These are phyloP conservation scores for Remorina albescens DNA, from an alignment of 2,797 vertebrate genomes.

Conservation along the genomic window DNA sequence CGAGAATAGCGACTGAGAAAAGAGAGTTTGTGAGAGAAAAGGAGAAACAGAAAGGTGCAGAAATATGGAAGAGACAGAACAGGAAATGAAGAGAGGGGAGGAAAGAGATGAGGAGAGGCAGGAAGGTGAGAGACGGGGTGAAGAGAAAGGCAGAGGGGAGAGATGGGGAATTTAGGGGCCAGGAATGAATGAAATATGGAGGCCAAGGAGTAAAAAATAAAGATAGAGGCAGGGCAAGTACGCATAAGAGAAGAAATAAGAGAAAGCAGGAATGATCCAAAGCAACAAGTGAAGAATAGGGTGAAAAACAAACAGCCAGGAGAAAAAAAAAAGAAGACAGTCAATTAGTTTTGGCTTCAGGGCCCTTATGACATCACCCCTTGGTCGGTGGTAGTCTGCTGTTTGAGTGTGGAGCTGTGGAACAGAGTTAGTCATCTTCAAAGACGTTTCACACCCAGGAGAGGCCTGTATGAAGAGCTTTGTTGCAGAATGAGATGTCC, in stretches of 20 bases:
- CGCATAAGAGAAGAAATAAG: slow-evolving; percentile 8
- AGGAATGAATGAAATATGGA: not conserved
- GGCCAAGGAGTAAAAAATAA: not conserved
- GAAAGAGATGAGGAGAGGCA: not conserved
- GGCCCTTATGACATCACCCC: slow-evolving; percentile 51
- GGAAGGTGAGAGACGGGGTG: not conserved
- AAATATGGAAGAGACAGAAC: slow-evolving; percentile 15
- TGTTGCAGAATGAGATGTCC: slow-evolving; percentile 44
- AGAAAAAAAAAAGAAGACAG: slow-evolving; percentile 36
- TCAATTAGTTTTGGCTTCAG: slow-evolving; percentile 46
- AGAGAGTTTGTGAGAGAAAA: slow-evolving; percentile 19
- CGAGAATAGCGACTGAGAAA: slow-evolving; percentile 94
- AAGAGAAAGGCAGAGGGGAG: not conserved
- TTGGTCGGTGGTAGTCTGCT: slow-evolving; percentile 40
- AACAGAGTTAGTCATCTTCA: slow-evolving; percentile 65
- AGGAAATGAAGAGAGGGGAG: not conserved
- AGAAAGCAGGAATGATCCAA: slow-evolving; percentile 27
- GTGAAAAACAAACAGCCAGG: slow-evolving; percentile 24
- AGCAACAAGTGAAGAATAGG: slow-evolving; percentile 24
- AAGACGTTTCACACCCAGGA: slow-evolving; percentile 45
- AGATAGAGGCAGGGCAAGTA: not conserved
- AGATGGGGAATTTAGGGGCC: not conserved
- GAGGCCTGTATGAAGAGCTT: slow-evolving; percentile 40
- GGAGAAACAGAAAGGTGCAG: slow-evolving; percentile 13
- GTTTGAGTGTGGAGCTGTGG: slow-evolving; percentile 61